Conservation (phyloP, 2,113 vertebrate genomes). For the Recurvirostra avosetta region DNA sequence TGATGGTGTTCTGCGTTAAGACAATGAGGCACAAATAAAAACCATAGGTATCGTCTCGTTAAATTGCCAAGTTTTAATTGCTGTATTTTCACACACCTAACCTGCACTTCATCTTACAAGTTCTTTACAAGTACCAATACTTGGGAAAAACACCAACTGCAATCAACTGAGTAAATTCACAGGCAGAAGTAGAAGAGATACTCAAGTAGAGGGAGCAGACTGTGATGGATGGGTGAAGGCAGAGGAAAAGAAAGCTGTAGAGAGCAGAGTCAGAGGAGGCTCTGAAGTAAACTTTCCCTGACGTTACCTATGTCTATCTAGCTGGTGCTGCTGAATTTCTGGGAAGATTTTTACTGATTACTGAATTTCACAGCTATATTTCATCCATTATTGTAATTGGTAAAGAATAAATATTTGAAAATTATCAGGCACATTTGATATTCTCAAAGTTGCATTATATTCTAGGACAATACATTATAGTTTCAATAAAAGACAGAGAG, state of each 20-base stretch:
- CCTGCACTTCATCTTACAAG: neutral
- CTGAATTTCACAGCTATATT: neutral
- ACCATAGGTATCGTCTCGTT: neutral
- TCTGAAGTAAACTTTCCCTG: neutral
- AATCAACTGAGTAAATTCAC: neutral
- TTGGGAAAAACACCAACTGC: neutral
- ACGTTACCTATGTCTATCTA: neutral
- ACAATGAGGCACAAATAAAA: neutral
- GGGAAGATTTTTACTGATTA: neutral
- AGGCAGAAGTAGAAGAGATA: neutral
- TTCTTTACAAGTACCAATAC: neutral
- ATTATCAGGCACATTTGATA: neutral
- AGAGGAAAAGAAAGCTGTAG: neutral
- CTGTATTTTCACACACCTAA: neutral
- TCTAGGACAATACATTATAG: neutral
- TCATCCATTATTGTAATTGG: neutral
- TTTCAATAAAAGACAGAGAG: neutral
- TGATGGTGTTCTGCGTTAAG: neutral
- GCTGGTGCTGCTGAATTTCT: neutral
- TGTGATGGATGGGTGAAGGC: neutral
- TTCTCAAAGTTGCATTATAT: neutral
- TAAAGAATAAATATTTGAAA: neutral
- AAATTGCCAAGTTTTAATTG: neutral
- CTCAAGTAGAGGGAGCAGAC: neutral
- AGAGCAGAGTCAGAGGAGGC: neutral